A percentile compares a stretch with the other conserved stretches of the same genome.
phyloP scores from a whole-genome alignment of 37 sponge, comb jelly and placozoan genomes.

The Dysidea cf. avara region DNA sequence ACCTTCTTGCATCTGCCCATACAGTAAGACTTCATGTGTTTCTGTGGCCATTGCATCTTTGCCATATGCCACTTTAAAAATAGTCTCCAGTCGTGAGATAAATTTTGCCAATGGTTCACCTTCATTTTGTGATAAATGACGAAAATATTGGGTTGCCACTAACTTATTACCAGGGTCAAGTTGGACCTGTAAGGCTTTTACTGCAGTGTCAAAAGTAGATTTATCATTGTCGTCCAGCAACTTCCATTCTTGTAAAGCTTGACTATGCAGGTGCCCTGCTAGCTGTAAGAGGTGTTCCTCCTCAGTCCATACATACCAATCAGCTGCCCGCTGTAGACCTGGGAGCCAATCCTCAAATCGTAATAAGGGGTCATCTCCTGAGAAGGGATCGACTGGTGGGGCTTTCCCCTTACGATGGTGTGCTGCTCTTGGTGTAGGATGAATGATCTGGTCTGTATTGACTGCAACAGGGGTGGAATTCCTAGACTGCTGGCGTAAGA shows the following conservation, averaged over 20 bases:
- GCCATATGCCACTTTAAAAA: slow-evolving; percentile 47
- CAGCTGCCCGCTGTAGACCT: slow-evolving; percentile 14
- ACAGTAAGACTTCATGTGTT: slow-evolving; percentile 23
- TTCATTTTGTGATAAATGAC: slow-evolving; percentile 23
- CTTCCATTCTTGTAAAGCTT: slow-evolving; percentile 63
- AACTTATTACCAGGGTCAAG: slow-evolving; percentile 28
- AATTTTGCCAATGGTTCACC: slow-evolving; percentile 35
- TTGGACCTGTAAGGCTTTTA: slow-evolving; percentile 5
- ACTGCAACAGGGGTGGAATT: not conserved
- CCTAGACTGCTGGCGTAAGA: not conserved
- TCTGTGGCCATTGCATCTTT: slow-evolving; percentile 16
- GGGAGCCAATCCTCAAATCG: slow-evolving; percentile 55
- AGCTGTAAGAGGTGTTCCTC: slow-evolving; percentile 53
- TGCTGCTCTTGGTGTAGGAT: not conserved
- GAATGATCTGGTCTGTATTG: not conserved
- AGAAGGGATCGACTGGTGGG: slow-evolving; percentile 42
- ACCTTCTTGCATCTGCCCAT: slow-evolving; percentile 54
- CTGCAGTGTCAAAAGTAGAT: not conserved
- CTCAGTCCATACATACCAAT: slow-evolving; percentile 47
- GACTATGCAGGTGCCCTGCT: slow-evolving; percentile 51
- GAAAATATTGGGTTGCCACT: slow-evolving; percentile 47
- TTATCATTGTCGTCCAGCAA: slow-evolving; percentile 3
- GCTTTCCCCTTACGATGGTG: slow-evolving; percentile 12
- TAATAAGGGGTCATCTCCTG: slow-evolving; percentile 47
- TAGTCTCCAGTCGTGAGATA: slow-evolving; percentile 9